Conservation (phyloP, 2,113 vertebrate genomes). For the Seriola rivoliana region DNA sequence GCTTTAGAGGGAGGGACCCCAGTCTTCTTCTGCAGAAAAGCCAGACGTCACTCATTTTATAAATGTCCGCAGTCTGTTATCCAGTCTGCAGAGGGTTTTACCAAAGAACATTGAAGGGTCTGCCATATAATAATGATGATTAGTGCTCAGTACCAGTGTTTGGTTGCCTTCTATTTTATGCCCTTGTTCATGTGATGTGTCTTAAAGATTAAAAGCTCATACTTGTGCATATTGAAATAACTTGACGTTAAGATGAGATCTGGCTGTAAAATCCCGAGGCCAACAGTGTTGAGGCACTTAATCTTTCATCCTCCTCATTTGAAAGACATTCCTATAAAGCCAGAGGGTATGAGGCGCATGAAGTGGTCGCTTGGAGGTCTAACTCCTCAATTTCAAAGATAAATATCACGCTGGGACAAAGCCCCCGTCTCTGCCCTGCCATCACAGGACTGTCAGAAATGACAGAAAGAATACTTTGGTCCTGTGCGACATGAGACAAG, state of each 20-base stretch:
- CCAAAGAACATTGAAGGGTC: constrained; percentile 37
- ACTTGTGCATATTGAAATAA: constrained; percentile 36
- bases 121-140: constrained; percentile 43
- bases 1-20: constrained; percentile 48
- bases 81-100: constrained; percentile 44
- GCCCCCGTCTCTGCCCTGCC: constrained; percentile 42
- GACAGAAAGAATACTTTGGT: constrained; percentile 69
- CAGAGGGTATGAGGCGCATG: constrained; percentile 45
- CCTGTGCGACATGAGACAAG: constrained; percentile 48
- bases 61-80: constrained; percentile 52
- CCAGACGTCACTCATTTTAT: constrained; percentile 48
- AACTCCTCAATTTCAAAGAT: constrained; percentile 72
- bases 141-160: constrained; percentile 25
- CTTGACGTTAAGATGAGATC: constrained; percentile 38
- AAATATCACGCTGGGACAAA: constrained; percentile 65
- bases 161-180: constrained; percentile 28
- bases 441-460: constrained; percentile 67
- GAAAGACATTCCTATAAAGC: constrained; percentile 53
- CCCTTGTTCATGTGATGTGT: constrained; percentile 3
- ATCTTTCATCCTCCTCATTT: constrained; percentile 62
- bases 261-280: constrained; percentile 30
- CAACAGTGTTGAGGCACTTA: constrained; percentile 23
- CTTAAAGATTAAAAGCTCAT: constrained; percentile 10
- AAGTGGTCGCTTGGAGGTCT: constrained; percentile 42
- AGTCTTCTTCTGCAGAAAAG: constrained; percentile 51